A percentile compares a stretch with the other conserved stretches of the same genome.
These are phyloP conservation scores for Carlito syrichta DNA, from an alignment of 2,113 vertebrate species.

Conservation along the genomic window DNA sequence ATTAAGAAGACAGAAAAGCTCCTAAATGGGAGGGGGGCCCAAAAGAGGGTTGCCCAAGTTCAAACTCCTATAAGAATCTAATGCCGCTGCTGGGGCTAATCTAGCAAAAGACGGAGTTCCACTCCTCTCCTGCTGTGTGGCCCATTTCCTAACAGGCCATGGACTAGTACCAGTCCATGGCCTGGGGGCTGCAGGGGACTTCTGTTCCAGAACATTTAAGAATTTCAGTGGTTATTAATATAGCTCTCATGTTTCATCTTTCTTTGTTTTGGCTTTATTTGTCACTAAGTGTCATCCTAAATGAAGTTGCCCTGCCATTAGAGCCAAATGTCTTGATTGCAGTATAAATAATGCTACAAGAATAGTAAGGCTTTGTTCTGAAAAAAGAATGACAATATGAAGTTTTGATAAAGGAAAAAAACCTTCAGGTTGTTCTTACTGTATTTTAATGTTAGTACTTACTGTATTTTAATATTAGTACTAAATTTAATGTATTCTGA, in stretches of 20 bases:
- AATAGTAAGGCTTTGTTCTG: background rate
- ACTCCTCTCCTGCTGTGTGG: no score
- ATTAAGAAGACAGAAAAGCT: no score
- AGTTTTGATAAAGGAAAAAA: background rate
- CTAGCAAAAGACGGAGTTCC: no score
- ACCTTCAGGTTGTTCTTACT: background rate
- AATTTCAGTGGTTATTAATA: background rate
- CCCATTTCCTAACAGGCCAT: no score
- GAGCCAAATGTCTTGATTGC: background rate
- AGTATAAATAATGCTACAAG: background rate
- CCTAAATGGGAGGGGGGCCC: no score
- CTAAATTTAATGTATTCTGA: background rate
- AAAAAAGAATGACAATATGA: conserved; percentile 1
- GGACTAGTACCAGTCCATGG: no score
- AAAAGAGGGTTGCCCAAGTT: no score
- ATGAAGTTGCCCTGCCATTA: background rate
- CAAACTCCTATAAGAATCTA: no score
- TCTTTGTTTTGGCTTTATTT: conserved; percentile 11
- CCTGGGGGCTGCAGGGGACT: no score
- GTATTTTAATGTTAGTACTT: conserved; percentile 33
- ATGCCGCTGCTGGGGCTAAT: no score
- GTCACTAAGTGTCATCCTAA: background rate
- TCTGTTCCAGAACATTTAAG: conserved; percentile 5
- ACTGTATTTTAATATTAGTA: conserved; percentile 13
- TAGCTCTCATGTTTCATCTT: background rate